Evolutionary conservation across 2,797 vertebrate genomes (phyloP).

Genomic region (Nannoperca obscura): DNA sequence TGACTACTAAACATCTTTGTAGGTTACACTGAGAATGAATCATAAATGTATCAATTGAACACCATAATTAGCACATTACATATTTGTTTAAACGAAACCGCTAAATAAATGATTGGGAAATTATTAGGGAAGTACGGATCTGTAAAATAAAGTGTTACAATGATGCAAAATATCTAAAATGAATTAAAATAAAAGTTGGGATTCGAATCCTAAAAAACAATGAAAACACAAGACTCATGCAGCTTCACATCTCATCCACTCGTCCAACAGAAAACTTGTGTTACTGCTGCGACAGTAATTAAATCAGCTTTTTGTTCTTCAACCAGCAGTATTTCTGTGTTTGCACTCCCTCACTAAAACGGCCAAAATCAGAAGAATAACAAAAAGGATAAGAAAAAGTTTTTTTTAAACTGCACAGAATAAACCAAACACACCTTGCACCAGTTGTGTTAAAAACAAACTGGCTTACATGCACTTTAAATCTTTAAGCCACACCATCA

Average conservation of each 20-base stretch:
- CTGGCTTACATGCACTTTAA: slow-evolving; percentile 54
- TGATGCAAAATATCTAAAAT: slow-evolving; percentile 24
- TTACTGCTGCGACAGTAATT: slow-evolving; percentile 19
- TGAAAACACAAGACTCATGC: slow-evolving; percentile 70
- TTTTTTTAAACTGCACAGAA: slow-evolving; percentile 4
- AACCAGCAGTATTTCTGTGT: slow-evolving; percentile 5
- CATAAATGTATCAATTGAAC: not conserved
- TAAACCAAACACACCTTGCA: slow-evolving; percentile 27
- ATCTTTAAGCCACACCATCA: slow-evolving; percentile 26
- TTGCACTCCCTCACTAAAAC: slow-evolving; percentile 15
- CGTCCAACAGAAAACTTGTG: slow-evolving; percentile 17
- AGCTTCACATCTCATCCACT: slow-evolving; percentile 55
- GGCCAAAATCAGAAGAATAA: slow-evolving; percentile 26
- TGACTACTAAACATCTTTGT: not conserved
- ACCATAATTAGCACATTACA: not conserved
- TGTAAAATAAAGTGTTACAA: slow-evolving; percentile 57
- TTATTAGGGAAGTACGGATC: slow-evolving; percentile 26
- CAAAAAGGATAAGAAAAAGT: not conserved
- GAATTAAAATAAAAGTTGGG: slow-evolving; percentile 18
- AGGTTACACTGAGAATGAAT: not conserved
- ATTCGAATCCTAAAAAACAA: slow-evolving; percentile 27
- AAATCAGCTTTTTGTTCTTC: slow-evolving; percentile 21
- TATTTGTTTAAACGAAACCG: not conserved
- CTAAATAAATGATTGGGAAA: slow-evolving; percentile 1
- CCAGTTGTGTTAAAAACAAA: slow-evolving; percentile 43